phyloP scores from a whole-genome alignment of 1,140 invertebrate species.

The Gonatopus flavifemur region DNA sequence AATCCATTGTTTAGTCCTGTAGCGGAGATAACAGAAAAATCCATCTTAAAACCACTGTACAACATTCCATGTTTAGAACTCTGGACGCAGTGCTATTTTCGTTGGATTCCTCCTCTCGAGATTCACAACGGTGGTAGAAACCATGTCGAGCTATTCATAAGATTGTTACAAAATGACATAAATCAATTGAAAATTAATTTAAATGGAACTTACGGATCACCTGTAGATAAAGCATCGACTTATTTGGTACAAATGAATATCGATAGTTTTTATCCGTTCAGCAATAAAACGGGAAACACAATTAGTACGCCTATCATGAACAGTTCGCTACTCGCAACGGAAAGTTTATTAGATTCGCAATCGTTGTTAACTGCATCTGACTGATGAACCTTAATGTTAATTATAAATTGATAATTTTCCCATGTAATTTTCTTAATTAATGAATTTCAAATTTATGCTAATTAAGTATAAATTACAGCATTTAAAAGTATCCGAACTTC shows the following conservation, averaged over 20 bases:
- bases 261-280: conserved; percentile 56
- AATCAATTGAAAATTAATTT: conserved; percentile 53
- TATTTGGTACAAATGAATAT: conserved; percentile 48
- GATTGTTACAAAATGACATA: conserved; percentile 62
- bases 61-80: conserved; percentile 67
- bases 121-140: conserved; percentile 75
- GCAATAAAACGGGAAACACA: conserved; percentile 44
- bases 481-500: too few relatives aligned
- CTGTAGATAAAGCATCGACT: conserved; percentile 39
- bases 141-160: conserved; percentile 65
- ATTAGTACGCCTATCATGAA: conserved; percentile 54
- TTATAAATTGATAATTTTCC: neutral
- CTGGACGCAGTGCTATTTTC: conserved; percentile 89
- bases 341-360: conserved; percentile 51
- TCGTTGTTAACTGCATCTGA: conserved; percentile 48
- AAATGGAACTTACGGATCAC: conserved; percentile 29
- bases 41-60: conserved; percentile 57
- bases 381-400: conserved; percentile 35
- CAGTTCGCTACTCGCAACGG: conserved; percentile 46
- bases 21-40: conserved; percentile 22
- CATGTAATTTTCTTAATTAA: neutral
- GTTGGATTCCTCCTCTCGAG: conserved; percentile 82
- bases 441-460: too few relatives aligned
- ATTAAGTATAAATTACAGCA: too few relatives aligned
- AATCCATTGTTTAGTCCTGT: conserved; percentile 70